A percentile compares a stretch with the other conserved stretches of the same genome.
phyloP scores from a whole-genome alignment of 1,140 invertebrate species.

The Melanaphis sacchari region DNA sequence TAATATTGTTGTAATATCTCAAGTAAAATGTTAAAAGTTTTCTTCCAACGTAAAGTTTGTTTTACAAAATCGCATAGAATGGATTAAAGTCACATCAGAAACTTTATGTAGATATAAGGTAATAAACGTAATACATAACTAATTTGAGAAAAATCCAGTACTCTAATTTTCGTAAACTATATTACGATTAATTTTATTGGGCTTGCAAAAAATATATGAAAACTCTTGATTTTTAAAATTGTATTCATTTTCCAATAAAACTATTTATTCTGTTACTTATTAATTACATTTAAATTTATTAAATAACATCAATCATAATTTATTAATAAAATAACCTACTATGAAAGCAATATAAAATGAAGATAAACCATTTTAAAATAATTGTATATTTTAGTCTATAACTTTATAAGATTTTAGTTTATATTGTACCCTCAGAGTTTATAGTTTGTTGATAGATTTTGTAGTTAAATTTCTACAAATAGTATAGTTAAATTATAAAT shows the following conservation, averaged over 20 bases:
- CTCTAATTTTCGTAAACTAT: neutral
- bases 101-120: slow-evolving; percentile 29
- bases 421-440: neutral
- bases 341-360: neutral
- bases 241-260: neutral
- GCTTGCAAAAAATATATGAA: neutral
- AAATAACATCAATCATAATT: neutral
- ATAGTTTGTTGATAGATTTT: neutral
- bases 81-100: neutral
- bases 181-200: neutral
- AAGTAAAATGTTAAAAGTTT: slow-evolving; percentile 30
- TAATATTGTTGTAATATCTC: neutral
- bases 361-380: neutral
- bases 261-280: neutral
- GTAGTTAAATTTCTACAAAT: neutral
- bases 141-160: neutral
- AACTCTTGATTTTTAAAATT: neutral
- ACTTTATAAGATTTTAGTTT: neutral
- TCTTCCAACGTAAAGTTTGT: neutral
- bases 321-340: neutral
- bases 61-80: neutral
- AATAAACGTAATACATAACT: slow-evolving; percentile 19
- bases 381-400: neutral
- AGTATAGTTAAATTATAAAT: neutral
- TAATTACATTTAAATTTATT: neutral